Percentiles rank a stretch among this genome's conserved stretches.
phyloP scores from a whole-genome alignment of 2,888 invertebrate species.

The Diaperis boleti region DNA sequence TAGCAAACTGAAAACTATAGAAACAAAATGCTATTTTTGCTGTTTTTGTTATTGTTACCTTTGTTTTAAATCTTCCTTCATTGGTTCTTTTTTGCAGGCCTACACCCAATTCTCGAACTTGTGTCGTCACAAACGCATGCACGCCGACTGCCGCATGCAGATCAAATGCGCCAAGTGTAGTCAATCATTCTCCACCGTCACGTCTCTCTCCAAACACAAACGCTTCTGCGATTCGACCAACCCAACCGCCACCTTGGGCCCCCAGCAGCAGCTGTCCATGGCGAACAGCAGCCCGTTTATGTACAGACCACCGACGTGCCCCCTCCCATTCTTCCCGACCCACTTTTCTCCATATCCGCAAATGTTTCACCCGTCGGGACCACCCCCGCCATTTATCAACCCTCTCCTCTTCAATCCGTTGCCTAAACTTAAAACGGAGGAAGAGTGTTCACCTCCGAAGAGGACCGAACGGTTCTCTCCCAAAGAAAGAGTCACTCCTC shows the following conservation, averaged over 20 bases:
- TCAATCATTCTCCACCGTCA: constrained; percentile 91
- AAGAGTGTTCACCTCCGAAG: constrained; percentile 67
- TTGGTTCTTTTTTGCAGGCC: constrained; percentile 74
- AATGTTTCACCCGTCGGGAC: constrained; percentile 65
- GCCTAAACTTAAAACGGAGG: constrained; percentile 64
- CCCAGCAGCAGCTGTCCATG: constrained; percentile 59
- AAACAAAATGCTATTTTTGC: no score
- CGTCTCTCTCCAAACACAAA: constrained; percentile 95
- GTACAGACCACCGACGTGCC: constrained; percentile 74
- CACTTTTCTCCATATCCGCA: constrained; percentile 68
- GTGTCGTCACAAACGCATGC: constrained; percentile 99
- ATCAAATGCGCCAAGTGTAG: constrained; percentile 96
- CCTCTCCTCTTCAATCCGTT: constrained; percentile 75
- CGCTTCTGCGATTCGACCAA: constrained; percentile 92
- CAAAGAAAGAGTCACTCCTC: constrained; percentile 71
- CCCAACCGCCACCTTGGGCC: constrained; percentile 62
- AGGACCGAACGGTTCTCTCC: constrained; percentile 54
- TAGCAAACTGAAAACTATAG: no score
- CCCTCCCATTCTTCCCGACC: constrained; percentile 74
- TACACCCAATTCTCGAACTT: constrained; percentile 99
- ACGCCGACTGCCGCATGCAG: constrained; percentile 93
- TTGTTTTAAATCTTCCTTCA: no score
- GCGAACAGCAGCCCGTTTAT: constrained; percentile 72
- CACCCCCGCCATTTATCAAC: constrained; percentile 72
- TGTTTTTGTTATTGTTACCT: no score